These are phyloP conservation scores for Cliona cf. orientalis DNA, from an alignment of 37 sponge, comb jelly and placozoan genomes.

Conservation along the genomic window DNA sequence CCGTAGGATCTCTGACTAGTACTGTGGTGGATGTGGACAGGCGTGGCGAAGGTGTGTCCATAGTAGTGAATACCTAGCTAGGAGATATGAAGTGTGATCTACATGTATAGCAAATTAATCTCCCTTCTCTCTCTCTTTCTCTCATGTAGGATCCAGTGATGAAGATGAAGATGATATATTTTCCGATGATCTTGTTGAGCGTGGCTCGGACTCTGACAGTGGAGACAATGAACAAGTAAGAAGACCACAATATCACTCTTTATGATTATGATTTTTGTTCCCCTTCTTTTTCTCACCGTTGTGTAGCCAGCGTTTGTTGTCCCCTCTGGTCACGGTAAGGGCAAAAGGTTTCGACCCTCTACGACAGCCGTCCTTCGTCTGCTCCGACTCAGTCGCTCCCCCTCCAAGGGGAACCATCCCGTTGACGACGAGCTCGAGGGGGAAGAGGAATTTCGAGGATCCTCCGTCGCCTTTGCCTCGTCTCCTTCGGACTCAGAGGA, in stretches of 20 bases:
- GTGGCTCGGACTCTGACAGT: constrained; percentile 71
- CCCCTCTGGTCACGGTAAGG: background rate
- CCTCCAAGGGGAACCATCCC: background rate
- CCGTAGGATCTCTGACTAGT: constrained; percentile 59
- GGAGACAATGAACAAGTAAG: constrained; percentile 57
- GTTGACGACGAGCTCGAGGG: background rate
- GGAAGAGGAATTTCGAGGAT: constrained; percentile 33
- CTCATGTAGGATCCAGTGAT: constrained; percentile 27
- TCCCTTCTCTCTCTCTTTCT: background rate
- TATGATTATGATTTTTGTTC: too few species aligned
- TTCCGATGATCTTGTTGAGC: constrained; percentile 55
- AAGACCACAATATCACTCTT: too few species aligned
- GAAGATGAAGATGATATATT: constrained; percentile 72
- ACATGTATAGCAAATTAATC: background rate
- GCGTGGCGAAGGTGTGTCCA: background rate
- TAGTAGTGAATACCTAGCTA: too few species aligned
- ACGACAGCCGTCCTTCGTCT: constrained; percentile 35
- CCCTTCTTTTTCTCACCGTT: background rate
- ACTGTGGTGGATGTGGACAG: constrained; percentile 31
- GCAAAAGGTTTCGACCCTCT: background rate
- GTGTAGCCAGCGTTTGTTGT: background rate
- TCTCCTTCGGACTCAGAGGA: constrained; percentile 56
- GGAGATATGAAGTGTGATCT: too few species aligned
- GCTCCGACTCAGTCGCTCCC: constrained; percentile 8
- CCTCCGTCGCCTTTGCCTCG: constrained; percentile 56